Percentiles rank a stretch among this genome's conserved stretches.
Conservation (phyloP, 2,113 vertebrate species). For the Rhea pennata region DNA sequence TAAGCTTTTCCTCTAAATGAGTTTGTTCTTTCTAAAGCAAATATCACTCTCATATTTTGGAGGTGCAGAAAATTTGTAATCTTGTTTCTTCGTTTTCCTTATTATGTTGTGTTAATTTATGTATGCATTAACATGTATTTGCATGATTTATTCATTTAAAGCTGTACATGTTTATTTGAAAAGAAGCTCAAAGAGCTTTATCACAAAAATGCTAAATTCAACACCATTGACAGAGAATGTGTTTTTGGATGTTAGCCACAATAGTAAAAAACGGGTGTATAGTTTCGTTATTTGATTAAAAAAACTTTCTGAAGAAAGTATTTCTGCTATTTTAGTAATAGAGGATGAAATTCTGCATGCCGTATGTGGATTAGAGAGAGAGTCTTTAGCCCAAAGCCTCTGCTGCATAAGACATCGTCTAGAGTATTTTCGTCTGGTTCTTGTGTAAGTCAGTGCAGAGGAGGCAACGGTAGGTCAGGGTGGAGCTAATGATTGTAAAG, state of each 20-base stretch:
- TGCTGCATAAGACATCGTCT: not conserved
- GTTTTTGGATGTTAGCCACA: conserved; percentile 59
- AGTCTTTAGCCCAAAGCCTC: not conserved
- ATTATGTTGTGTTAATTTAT: conserved; percentile 79
- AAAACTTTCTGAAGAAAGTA: conserved; percentile 35
- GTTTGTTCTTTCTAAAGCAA: conserved; percentile 79
- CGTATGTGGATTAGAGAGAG: not conserved
- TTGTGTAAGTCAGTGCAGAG: not conserved
- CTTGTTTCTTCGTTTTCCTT: conserved; percentile 78
- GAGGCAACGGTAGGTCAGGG: not conserved
- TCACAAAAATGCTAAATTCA: conserved; percentile 66
- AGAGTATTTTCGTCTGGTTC: not conserved
- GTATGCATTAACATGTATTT: conserved; percentile 81
- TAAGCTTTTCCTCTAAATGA: conserved; percentile 72
- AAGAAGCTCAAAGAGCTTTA: conserved; percentile 70
- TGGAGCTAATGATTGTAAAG: not conserved
- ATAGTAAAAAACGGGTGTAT: conserved; percentile 28
- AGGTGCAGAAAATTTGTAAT: conserved; percentile 80
- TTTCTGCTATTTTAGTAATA: conserved; percentile 25
- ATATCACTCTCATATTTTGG: conserved; percentile 76
- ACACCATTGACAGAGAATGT: conserved; percentile 34
- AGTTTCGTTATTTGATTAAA: conserved; percentile 12
- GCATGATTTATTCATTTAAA: conserved; percentile 80
- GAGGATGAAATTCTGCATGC: conserved; percentile 13
- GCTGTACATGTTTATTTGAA: conserved; percentile 74